Base-by-base conservation (phyloP, 2,888 invertebrate genomes). In the Acrocyrtus sp. region DNA sequence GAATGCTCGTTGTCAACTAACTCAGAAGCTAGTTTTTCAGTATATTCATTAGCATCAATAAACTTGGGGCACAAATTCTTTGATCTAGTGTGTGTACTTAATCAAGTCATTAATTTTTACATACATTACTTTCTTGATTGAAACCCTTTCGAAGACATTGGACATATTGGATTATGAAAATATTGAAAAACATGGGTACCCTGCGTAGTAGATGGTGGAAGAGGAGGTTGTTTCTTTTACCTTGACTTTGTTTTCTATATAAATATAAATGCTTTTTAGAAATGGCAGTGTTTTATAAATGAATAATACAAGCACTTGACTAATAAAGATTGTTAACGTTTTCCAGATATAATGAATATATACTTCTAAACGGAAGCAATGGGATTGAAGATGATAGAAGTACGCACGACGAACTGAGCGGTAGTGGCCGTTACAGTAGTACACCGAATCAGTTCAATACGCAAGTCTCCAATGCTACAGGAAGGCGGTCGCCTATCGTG, bases 291-390 rank as follows among this genome's bases (percentile, higher is more conserved):
- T n/a, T n/a, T n/a, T n/a, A n/a, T n/a, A n/a, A n/a, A n/a, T n/a
- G n/a, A n/a, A n/a, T n/a, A n/a, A n/a, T n/a, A n/a, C 48, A 48
- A 21, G 21, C 21, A 48, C 22, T 48, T 17, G 17, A n/a, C 45
- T 45, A 10, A 39, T 10, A 39, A 6, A 12, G 12, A 5, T 45
- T 17, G n/a, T n/a, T n/a, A n/a, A n/a, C n/a, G 2, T 39, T 50
- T 15, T 48, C 0, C 19, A 78, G 78, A 29, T 78, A 78, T 48
- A 74, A 67, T 45, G 78, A 78, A 65, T 78, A 78, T 34, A 60
- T 77, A 56, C 53, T 77, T 15, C 50, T 78, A 2, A 78, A 78
- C 29, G 78, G 76, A 65, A 74, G 68, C 48, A 66, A 68, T 57
- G 72, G 66, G 3, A 68, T 70, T 45, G 60, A 61, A 17, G 74